Percentiles rank a stretch among this genome's conserved stretches.
phyloP scores from a whole-genome alignment of 2,797 vertebrate genomes.

The Rhincodon typus region DNA sequence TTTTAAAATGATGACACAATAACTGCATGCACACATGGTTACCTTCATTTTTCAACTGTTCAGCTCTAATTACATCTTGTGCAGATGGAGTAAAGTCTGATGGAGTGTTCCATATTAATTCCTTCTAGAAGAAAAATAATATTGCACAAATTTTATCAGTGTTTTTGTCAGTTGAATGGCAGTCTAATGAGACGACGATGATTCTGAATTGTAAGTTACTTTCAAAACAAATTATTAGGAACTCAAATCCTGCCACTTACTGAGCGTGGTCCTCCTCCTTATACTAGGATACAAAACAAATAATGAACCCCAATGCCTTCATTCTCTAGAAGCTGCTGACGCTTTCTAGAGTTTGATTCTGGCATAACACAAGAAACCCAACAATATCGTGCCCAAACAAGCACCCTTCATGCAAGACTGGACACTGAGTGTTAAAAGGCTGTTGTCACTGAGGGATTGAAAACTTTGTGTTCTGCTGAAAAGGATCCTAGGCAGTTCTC shows the following conservation, averaged over 20 bases:
- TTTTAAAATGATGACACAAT: neutral
- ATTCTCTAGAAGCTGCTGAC: neutral
- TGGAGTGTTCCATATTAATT: conserved; percentile 46
- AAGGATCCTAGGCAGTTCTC: too few relatives aligned
- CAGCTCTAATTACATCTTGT: conserved; percentile 78
- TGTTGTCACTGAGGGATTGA: too few relatives aligned
- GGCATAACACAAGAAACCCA: neutral
- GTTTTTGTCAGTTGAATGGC: neutral
- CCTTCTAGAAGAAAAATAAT: conserved; percentile 36
- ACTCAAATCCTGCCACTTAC: neutral
- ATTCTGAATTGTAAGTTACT: neutral
- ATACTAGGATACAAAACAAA: neutral
- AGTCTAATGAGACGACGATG: neutral
- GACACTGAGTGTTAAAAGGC: neutral
- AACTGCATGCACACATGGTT: conserved; percentile 29
- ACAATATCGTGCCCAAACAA: neutral
- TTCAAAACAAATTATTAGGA: neutral
- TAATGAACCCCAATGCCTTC: neutral
- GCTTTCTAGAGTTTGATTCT: neutral
- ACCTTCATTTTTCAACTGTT: conserved; percentile 96
- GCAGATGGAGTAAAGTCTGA: conserved; percentile 68
- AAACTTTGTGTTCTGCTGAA: too few relatives aligned
- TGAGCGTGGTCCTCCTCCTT: neutral
- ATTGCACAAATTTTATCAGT: neutral
- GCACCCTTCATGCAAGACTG: neutral